Base-by-base conservation (phyloP, 2,888 invertebrate species). In the Leucophenga montana region DNA sequence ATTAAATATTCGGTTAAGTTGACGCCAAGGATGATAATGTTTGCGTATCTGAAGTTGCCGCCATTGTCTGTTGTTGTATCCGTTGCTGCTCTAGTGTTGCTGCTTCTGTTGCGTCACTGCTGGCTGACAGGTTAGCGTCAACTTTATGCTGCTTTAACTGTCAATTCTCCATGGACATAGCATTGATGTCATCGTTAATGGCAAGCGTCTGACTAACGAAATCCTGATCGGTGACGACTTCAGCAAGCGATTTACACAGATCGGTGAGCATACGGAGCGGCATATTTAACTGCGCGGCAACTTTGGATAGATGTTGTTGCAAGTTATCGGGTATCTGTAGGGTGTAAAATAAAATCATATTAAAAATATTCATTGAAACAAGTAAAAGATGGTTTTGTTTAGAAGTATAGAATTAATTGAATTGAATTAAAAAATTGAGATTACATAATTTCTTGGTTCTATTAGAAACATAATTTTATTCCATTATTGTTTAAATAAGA, bases 131-230 rank as follows among this genome's bases (percentile, higher is more conserved):
- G 57, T 72, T 78, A 75, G 76, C 83, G 56, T 75, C 83, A 76
- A 77, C 76, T 79, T 85, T 83, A 78, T 85, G 84, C 75, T 81
- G 77, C 85, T 85, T 82, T 86, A 77, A 86, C 85, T 86, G 86
- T 91, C 92, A 93, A 90, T 93, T 93, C 87, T 92, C 92, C 78
- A 94, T 92, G 75, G 95, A 93, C 89, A 95, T 91, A 82, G 91
- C 91, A 88, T 93, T 93, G 86, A 96, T 95, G 85, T 93, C 93
- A 75, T 93, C 91, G 89, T 97, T 96, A 85, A 96, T 94, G 78
- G 92, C 92, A 77, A 95, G 90, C 84, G 95, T 90, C 88, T 95
- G 95, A 65, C 91, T 91, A 80, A 95, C 91, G 87, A 95, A 97
- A 71, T 91, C 89, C 78, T 92, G 91, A 88, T 96, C 93, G 65